phyloP scores from a whole-genome alignment of 2,797 vertebrate genomes.

The Epinephelus coioides region DNA sequence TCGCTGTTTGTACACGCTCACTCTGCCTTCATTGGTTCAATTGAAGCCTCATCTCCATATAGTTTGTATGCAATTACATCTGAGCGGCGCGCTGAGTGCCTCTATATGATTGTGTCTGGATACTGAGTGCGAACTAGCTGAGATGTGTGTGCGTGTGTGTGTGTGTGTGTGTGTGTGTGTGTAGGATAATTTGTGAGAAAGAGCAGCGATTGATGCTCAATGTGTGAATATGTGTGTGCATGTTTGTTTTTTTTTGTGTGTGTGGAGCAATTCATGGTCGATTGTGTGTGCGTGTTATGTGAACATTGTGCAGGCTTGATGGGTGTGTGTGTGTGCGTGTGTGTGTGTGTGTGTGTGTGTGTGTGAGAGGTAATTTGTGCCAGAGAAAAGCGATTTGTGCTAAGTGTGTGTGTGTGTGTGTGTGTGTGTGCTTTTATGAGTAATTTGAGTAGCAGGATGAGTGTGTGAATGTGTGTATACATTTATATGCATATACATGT shows the following conservation, averaged over 20 bases:
- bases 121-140: conserved; percentile 49
- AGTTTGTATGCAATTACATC: conserved; percentile 83
- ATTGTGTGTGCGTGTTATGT: conserved; percentile 38
- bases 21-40: conserved; percentile 75
- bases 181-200: conserved; percentile 48
- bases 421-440: conserved; percentile 10
- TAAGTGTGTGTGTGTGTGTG: conserved; percentile 1
- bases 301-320: conserved; percentile 26
- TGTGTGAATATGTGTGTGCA: conserved; percentile 30
- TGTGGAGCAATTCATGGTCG: conserved; percentile 47
- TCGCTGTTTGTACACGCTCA: conserved; percentile 56
- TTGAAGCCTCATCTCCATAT: conserved; percentile 82
- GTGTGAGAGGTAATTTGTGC: conserved; percentile 22
- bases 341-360: neutral
- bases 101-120: conserved; percentile 78
- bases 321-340: neutral
- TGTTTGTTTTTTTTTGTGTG: conserved; percentile 33
- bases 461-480: conserved; percentile 32
- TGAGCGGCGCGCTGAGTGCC: conserved; percentile 72
- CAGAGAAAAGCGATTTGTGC: neutral
- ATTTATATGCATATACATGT: conserved; percentile 59
- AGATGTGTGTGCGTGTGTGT: conserved; percentile 22
- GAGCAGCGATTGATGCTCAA: conserved; percentile 35
- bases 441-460: conserved; percentile 39
- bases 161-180: conserved; percentile 26